Base-by-base conservation (phyloP, 1,140 invertebrate species). In the Cotesia glomerata region DNA sequence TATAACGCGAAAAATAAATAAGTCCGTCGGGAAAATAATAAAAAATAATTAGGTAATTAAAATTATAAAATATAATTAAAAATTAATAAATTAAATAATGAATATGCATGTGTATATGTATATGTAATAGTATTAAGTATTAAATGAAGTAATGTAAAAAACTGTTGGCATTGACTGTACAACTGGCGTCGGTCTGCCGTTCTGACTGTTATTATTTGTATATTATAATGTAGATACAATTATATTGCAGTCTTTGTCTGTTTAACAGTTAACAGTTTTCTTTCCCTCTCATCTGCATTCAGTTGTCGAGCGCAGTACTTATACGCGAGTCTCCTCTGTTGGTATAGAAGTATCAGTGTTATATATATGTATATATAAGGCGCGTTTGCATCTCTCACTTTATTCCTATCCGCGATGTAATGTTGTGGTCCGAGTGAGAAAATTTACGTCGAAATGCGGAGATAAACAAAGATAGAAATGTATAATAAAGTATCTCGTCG, bases 141-240 rank as follows among this genome's bases (percentile, higher is more conserved):
- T 18, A 5, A 14, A 59, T 45, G 26, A 16, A 67, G 16, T 54
- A 35, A 11, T 18, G 11, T 34, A 45, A 51, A 66, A 61, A 56
- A 72, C 54, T 72, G 63, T 36, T 72, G 49, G 39, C 36, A 51
- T 62, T 51, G 85, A 83, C 84, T 86, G 85, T 87, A 86, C 84
- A 74, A 67, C 77, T 81, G 85, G 85, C 85, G 85, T 85, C 85
- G 80, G 84, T 59, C 84, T 85, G 85, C 79, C 84, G 85, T 81
- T 82, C 80, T 81, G 83, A 79, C 85, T 85, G 85, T 85, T 87
- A 87, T 87, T 87, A 86, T 87, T 86, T 86, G 85, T 86, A 87
- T 87, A 87, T 87, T 87, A 86, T 87, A 86, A 87, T 87, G 86
- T 86, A 86, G 85, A 87, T 85, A 87, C 83, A 87, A 87, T 87